Percentiles rank a stretch among this genome's conserved stretches.
Evolutionary conservation across 2,888 invertebrate genomes (phyloP).

Genomic region (Teinopalpus imperialis): DNA sequence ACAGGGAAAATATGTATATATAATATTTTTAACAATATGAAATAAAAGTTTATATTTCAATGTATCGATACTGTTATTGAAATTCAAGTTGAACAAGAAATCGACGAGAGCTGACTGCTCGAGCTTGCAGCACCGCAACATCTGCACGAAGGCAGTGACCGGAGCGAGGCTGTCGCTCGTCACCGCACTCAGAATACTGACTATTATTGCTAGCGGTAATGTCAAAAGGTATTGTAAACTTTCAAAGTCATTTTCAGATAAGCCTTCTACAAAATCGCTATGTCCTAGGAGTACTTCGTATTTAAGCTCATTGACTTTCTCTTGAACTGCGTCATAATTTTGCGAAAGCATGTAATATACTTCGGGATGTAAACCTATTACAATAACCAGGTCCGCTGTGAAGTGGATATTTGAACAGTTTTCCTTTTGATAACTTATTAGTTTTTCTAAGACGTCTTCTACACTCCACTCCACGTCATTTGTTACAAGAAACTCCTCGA

Average conservation of each 20-base stretch:
- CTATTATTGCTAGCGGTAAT: background rate
- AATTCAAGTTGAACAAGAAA: constrained; percentile 12
- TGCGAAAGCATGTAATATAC: constrained; percentile 4
- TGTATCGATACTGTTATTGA: constrained; percentile 8
- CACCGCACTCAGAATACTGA: background rate
- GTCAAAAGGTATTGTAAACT: constrained; percentile 7
- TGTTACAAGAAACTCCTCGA: background rate
- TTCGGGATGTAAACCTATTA: background rate
- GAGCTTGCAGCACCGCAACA: constrained; percentile 1
- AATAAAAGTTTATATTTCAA: constrained; percentile 15
- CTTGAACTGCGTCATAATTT: background rate
- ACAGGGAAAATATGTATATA: constrained; percentile 9
- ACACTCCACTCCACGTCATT: constrained; percentile 5
- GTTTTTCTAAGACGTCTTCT: constrained; percentile 16
- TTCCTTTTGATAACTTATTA: background rate
- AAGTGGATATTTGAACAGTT: background rate
- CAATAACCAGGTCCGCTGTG: background rate
- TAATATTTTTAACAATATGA: constrained; percentile 7
- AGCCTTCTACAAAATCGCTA: background rate
- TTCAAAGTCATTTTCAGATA: constrained; percentile 2
- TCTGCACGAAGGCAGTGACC: constrained; percentile 3
- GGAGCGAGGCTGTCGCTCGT: background rate
- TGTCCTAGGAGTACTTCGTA: background rate
- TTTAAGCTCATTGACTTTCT: background rate
- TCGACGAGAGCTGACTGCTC: constrained; percentile 1